Conservation (phyloP, 1,140 invertebrate genomes). For the Drosophila pseudoobscura region DNA sequence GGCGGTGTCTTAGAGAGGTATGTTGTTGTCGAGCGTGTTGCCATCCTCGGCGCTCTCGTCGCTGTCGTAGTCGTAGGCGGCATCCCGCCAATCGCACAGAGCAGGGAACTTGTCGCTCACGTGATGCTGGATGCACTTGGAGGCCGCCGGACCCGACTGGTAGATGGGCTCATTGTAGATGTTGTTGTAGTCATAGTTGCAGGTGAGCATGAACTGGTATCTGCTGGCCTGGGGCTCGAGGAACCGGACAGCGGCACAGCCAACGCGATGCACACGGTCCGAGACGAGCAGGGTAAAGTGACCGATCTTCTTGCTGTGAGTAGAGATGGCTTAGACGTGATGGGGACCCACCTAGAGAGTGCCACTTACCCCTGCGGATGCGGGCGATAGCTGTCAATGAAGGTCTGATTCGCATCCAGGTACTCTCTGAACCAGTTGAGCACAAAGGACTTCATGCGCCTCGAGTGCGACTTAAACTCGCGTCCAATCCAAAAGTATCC, state of each 20-base stretch:
- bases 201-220: conserved; percentile 68
- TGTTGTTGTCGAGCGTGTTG: conserved; percentile 57
- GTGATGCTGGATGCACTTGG: conserved; percentile 54
- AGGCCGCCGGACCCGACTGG: conserved; percentile 53
- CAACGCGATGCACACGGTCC: conserved; percentile 69
- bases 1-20: conserved; percentile 21
- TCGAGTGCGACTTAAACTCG: conserved; percentile 75
- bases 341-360: background rate
- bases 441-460: conserved; percentile 75
- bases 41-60: conserved; percentile 51
- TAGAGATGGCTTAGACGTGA: background rate
- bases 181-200: conserved; percentile 77
- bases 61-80: conserved; percentile 38
- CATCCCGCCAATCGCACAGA: conserved; percentile 63
- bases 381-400: conserved; percentile 60
- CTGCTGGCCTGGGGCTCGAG: conserved; percentile 33
- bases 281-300: conserved; percentile 71
- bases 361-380: conserved; percentile 69
- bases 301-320: conserved; percentile 68
- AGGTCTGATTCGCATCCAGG: conserved; percentile 72
- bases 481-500: conserved; percentile 76
- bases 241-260: conserved; percentile 70
- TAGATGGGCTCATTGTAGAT: conserved; percentile 68
- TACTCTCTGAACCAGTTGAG: conserved; percentile 76
- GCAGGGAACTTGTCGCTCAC: conserved; percentile 59